Conservation (phyloP, 2,888 invertebrate genomes). For the Stenodema calcarata region DNA sequence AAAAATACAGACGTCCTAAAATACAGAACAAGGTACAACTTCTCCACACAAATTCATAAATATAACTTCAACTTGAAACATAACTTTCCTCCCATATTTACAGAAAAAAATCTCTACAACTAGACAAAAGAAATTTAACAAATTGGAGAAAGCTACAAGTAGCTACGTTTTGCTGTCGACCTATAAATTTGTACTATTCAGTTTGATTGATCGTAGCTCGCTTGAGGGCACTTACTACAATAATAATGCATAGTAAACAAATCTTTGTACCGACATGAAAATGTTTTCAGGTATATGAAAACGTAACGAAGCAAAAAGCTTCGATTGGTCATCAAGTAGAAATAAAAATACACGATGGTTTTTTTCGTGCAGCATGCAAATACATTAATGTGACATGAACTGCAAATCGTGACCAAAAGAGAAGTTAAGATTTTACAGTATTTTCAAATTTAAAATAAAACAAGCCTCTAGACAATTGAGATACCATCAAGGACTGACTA, state of each 20-base stretch:
- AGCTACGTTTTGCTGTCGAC: neutral
- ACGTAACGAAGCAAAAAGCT: too few species aligned
- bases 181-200: neutral
- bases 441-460: neutral
- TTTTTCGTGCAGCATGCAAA: neutral
- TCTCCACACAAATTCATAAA: neutral
- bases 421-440: neutral
- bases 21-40: neutral
- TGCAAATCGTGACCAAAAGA: neutral
- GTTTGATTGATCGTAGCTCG: neutral
- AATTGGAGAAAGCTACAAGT: neutral
- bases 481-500: neutral
- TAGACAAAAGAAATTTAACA: neutral
- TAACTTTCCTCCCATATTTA: neutral
- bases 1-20: neutral
- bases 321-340: too few species aligned
- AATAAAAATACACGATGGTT: neutral
- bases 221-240: neutral
- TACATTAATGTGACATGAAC: neutral
- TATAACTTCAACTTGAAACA: neutral
- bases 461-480: neutral
- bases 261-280: too few species aligned
- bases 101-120: neutral
- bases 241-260: too few species aligned
- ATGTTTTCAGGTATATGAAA: too few species aligned